Conservation (phyloP, 2,888 invertebrate genomes). For the Phasia obesa region DNA sequence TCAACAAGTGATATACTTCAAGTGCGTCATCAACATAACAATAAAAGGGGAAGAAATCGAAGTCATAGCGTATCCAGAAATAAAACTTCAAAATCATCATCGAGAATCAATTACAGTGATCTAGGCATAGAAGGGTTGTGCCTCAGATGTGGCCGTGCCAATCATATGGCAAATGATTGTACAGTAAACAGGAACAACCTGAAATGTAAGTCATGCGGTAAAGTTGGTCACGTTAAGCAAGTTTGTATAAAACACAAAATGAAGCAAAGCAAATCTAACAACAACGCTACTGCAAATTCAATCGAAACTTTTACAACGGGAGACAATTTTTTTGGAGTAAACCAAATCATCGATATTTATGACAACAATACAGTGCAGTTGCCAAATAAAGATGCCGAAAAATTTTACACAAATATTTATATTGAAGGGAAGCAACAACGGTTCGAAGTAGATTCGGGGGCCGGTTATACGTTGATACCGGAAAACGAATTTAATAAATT, state of each 20-base stretch:
- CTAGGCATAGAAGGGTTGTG: neutral
- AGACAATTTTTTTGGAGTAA: slow-evolving; percentile 37
- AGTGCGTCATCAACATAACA: neutral
- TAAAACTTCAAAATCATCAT: slow-evolving; percentile 11
- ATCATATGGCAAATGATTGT: slow-evolving; percentile 47
- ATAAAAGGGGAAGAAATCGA: neutral
- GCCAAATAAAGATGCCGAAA: slow-evolving; percentile 15
- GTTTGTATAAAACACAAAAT: slow-evolving; percentile 37
- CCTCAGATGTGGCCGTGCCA: slow-evolving; percentile 48
- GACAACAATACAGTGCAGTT: neutral
- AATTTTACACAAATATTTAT: slow-evolving; percentile 3
- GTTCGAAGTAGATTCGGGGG: slow-evolving; percentile 49
- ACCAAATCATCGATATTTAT: slow-evolving; percentile 59
- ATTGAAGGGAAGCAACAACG: slow-evolving; percentile 6
- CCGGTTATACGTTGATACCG: slow-evolving; percentile 27
- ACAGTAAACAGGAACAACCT: slow-evolving; percentile 38
- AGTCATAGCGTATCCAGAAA: slow-evolving; percentile 1
- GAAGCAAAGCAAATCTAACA: slow-evolving; percentile 23
- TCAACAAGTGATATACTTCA: slow-evolving; percentile 1
- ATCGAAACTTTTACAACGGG: slow-evolving; percentile 18
- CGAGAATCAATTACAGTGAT: slow-evolving; percentile 38
- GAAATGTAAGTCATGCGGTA: slow-evolving; percentile 40
- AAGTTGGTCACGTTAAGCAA: slow-evolving; percentile 20
- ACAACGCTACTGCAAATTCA: neutral
- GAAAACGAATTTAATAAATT: slow-evolving; percentile 39